Evolutionary conservation across 2,888 invertebrate species (phyloP).

Genomic region (Candidula unifasciata): DNA sequence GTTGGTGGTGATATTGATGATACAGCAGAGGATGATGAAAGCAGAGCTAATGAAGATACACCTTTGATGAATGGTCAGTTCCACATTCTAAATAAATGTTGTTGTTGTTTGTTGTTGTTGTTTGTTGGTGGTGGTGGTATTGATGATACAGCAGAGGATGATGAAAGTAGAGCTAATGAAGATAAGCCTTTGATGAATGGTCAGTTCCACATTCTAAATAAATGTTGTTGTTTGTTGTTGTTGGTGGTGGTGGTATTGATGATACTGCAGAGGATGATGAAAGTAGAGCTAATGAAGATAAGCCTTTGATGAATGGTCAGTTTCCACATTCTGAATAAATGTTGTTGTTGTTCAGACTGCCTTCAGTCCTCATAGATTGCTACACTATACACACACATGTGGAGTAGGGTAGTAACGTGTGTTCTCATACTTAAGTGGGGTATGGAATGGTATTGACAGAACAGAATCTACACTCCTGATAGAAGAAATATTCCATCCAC

Average conservation of each 20-base stretch:
- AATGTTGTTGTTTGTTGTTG: neutral
- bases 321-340: too few species aligned
- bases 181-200: neutral
- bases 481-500: too few species aligned
- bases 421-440: too few species aligned
- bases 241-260: neutral
- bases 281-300: constrained; percentile 1
- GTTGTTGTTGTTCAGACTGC: too few species aligned
- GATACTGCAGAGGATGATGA: constrained; percentile 17
- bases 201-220: neutral
- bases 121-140: neutral
- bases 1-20: neutral
- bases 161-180: neutral
- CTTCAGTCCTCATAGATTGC: too few species aligned
- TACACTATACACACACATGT: too few species aligned
- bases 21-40: neutral
- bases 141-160: neutral
- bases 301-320: constrained; percentile 28
- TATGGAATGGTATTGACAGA: too few species aligned
- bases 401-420: too few species aligned
- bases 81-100: neutral
- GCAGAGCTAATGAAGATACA: neutral
- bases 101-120: too few species aligned
- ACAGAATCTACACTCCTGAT: too few species aligned
- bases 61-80: neutral